These are phyloP conservation scores for Drosophila tristis DNA, from an alignment of 1,140 invertebrate genomes.

Conservation along the genomic window DNA sequence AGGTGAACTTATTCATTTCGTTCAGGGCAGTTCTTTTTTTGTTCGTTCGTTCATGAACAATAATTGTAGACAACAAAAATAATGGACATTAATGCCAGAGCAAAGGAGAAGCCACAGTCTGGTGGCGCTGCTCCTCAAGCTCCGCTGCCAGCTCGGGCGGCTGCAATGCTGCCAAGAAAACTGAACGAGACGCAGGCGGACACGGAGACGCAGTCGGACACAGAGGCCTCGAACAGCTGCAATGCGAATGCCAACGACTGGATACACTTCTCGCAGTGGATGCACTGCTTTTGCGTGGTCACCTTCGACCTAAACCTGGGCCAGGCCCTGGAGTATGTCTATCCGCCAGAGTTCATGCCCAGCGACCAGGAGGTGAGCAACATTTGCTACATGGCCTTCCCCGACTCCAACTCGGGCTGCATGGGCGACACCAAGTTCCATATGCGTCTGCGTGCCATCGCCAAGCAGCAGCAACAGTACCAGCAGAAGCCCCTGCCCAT, in stretches of 20 bases:
- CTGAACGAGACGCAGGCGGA: too few relatives aligned
- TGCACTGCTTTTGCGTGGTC: constrained; percentile 98
- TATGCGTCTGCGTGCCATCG: constrained; percentile 88
- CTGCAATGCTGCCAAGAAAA: too few relatives aligned
- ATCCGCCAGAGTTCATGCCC: constrained; percentile 92
- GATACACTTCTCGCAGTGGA: constrained; percentile 93
- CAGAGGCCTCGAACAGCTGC: constrained; percentile 28
- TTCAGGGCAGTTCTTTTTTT: too few relatives aligned
- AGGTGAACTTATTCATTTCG: too few relatives aligned
- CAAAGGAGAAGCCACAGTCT: too few relatives aligned
- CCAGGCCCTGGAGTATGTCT: constrained; percentile 92
- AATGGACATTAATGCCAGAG: too few relatives aligned
- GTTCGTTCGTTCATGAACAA: too few relatives aligned
- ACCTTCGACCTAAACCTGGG: constrained; percentile 99
- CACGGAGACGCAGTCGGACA: background rate
- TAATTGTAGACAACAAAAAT: too few relatives aligned
- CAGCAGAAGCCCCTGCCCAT: constrained; percentile 46
- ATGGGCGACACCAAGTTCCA: constrained; percentile 99
- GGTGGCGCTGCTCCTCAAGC: too few relatives aligned
- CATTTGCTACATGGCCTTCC: constrained; percentile 99
- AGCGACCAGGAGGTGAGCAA: constrained; percentile 98
- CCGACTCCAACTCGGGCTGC: constrained; percentile 99
- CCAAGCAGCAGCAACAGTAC: constrained; percentile 79
- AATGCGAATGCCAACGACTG: constrained; percentile 57
- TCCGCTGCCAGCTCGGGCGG: too few relatives aligned